phyloP scores from a whole-genome alignment of 2,113 vertebrate genomes.

The Sisor rabdophorus region DNA sequence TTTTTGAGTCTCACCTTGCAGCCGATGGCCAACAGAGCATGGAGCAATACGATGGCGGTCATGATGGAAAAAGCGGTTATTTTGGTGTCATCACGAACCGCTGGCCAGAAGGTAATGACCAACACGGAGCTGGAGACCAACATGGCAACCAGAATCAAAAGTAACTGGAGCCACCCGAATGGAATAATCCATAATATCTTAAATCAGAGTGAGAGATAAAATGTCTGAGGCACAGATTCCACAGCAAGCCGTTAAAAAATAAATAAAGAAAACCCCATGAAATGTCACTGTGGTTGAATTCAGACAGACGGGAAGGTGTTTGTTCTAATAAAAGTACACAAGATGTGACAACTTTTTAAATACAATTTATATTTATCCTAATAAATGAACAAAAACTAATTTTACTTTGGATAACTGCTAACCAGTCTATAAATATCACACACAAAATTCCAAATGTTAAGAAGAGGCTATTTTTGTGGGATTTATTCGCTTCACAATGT shows the following conservation, averaged over 20 bases:
- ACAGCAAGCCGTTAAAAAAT: not conserved
- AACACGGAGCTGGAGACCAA: conserved; percentile 73
- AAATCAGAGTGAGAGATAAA: not conserved
- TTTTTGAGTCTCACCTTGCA: conserved; percentile 71
- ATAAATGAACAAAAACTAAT: no score
- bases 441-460: no score
- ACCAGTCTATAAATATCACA: no score
- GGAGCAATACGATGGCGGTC: conserved; percentile 67
- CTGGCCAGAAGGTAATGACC: conserved; percentile 79
- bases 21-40: conserved; percentile 76
- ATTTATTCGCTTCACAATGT: no score
- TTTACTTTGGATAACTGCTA: no score
- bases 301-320: not conserved
- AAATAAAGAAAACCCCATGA: not conserved
- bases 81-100: conserved; percentile 71
- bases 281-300: not conserved
- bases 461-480: no score
- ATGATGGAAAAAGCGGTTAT: conserved; percentile 62
- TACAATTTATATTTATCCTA: no score
- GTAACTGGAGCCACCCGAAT: conserved; percentile 73
- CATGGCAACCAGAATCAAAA: conserved; percentile 70
- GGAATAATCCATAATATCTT: conserved; percentile 82
- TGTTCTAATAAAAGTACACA: no score
- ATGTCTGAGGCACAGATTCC: not conserved
- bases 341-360: no score